Percentiles rank a stretch among this genome's conserved stretches.
phyloP scores from a whole-genome alignment of 1,140 invertebrate genomes.

The Macrostomum lignano region DNA sequence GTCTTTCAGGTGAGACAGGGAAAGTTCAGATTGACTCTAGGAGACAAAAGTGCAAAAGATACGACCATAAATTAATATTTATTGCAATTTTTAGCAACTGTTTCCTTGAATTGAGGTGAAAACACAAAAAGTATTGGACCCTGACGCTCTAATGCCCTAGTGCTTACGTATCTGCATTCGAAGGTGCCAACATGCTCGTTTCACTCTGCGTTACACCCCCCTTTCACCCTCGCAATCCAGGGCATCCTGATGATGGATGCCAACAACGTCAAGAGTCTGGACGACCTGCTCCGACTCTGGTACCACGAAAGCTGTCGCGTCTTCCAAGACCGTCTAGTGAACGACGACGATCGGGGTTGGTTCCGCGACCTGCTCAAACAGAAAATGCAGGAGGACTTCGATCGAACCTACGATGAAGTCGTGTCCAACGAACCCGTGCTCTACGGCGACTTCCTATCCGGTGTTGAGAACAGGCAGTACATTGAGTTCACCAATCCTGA shows the following conservation, averaged over 20 bases:
- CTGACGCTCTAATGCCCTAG: no score
- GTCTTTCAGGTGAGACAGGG: no score
- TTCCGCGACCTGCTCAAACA: slow-evolving; percentile 18
- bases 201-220: slow-evolving; percentile 67
- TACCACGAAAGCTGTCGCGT: slow-evolving; percentile 27
- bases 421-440: slow-evolving; percentile 27
- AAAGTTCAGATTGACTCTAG: no score
- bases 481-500: slow-evolving; percentile 19
- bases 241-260: slow-evolving; percentile 25
- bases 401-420: slow-evolving; percentile 16
- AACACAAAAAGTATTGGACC: no score
- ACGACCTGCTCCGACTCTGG: slow-evolving; percentile 20
- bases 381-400: slow-evolving; percentile 22
- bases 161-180: no score
- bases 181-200: no score
- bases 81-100: no score
- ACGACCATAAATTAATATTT: no score
- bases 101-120: no score
- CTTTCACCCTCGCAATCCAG: slow-evolving; percentile 43
- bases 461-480: slow-evolving; percentile 18
- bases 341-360: slow-evolving; percentile 25
- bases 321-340: slow-evolving; percentile 29
- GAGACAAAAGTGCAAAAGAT: no score
- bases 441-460: slow-evolving; percentile 23
- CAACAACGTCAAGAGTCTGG: slow-evolving; percentile 11